Percentiles rank a stretch among this genome's conserved stretches.
These are phyloP conservation scores for Chlamydotis undulata DNA, from an alignment of 2,113 vertebrate species.

Conservation along the genomic window DNA sequence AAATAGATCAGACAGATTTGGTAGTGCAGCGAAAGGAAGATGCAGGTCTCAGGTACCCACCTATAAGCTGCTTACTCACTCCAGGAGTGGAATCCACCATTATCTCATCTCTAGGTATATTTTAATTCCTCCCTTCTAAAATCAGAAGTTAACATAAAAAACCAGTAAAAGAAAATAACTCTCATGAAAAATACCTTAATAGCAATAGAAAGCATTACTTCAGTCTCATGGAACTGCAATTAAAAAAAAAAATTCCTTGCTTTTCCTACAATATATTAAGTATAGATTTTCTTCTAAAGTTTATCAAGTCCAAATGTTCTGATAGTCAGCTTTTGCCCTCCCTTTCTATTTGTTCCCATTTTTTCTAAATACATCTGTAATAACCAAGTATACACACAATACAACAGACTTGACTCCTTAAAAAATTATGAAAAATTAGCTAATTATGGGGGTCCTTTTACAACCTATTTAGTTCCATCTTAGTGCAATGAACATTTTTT, in stretches of 20 bases:
- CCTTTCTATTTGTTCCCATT: background rate
- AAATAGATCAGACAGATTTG: background rate
- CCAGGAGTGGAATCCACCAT: background rate
- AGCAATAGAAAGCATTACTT: background rate
- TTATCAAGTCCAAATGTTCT: background rate
- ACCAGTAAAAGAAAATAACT: background rate
- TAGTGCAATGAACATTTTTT: background rate
- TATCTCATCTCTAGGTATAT: background rate
- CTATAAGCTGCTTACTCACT: background rate
- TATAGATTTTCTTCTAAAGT: background rate
- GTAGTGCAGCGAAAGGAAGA: background rate
- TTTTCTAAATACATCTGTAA: background rate
- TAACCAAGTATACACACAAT: background rate
- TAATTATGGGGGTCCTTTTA: background rate
- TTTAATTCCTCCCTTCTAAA: background rate
- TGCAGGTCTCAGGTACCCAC: background rate
- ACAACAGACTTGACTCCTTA: background rate
- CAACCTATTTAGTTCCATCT: background rate
- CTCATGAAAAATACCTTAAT: background rate
- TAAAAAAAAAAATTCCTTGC: background rate
- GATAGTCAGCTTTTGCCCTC: background rate
- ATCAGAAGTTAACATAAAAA: background rate
- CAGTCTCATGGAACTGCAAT: background rate
- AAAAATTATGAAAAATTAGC: slow-evolving; percentile 18
- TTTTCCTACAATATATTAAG: background rate